A percentile compares a stretch with the other conserved stretches of the same genome.
phyloP scores from a whole-genome alignment of 2,113 vertebrate species.

The Platanista minor region DNA sequence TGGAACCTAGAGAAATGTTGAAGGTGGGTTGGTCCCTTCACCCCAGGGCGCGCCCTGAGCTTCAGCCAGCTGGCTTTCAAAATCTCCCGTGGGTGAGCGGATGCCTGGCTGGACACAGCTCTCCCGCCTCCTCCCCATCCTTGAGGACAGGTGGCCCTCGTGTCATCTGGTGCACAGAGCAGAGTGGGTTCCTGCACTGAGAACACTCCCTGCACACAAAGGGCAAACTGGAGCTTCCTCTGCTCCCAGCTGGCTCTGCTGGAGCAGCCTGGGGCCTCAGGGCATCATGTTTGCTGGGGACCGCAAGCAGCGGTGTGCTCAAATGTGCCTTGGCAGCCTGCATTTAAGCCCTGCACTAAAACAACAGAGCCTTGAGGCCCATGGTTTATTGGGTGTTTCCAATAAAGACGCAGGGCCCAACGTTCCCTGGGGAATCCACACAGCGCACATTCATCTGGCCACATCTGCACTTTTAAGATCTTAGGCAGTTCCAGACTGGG shows the following conservation, averaged over 20 bases:
- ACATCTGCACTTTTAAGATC: not conserved
- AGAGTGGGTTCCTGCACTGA: not conserved
- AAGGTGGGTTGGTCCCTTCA: not conserved
- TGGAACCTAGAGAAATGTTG: not conserved
- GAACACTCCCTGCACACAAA: not conserved
- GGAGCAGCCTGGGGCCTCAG: too few relatives aligned
- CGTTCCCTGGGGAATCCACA: not conserved
- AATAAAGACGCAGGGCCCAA: not conserved
- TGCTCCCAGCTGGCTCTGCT: not conserved
- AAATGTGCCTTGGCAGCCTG: not conserved
- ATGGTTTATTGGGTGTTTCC: constrained; percentile 50
- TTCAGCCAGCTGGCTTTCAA: not conserved
- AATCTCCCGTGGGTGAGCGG: not conserved
- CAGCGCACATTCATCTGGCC: not conserved
- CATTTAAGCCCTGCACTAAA: not conserved
- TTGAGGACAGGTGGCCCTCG: not conserved
- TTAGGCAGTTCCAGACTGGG: not conserved
- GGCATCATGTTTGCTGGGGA: not conserved
- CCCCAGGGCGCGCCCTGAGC: not conserved
- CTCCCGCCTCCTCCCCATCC: not conserved
- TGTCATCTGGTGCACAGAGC: not conserved
- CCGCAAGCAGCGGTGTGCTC: not conserved
- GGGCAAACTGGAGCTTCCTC: not conserved
- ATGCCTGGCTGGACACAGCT: too few relatives aligned
- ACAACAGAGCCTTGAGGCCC: not conserved